Conservation (phyloP, 2,113 vertebrate species). For the Loxodonta africana region DNA sequence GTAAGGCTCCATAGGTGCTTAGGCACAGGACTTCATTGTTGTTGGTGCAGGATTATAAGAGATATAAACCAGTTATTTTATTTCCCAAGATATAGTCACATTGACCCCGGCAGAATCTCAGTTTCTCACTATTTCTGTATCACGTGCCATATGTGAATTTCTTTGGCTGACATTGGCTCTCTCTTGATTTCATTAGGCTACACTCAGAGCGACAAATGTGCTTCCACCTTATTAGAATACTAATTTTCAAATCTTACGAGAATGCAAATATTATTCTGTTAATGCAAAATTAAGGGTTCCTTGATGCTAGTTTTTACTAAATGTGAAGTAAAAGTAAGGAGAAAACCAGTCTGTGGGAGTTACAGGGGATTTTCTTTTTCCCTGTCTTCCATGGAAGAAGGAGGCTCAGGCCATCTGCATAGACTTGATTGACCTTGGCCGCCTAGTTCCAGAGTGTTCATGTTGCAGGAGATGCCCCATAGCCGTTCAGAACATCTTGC, state of each 20-base stretch:
- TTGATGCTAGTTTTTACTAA: conserved; percentile 17
- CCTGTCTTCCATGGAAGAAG: background rate
- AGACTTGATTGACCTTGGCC: too few species aligned
- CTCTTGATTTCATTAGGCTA: conserved; percentile 33
- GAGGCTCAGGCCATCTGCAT: background rate
- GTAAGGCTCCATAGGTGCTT: background rate
- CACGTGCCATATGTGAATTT: background rate
- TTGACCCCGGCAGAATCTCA: background rate
- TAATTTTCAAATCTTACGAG: conserved; percentile 19
- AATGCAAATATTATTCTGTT: conserved; percentile 4
- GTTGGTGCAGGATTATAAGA: background rate
- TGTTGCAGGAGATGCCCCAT: background rate
- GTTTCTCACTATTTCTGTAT: background rate
- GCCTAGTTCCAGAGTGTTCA: background rate
- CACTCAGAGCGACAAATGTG: conserved; percentile 42
- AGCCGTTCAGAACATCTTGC: background rate
- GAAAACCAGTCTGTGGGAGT: background rate
- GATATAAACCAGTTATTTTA: background rate
- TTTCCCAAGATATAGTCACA: background rate
- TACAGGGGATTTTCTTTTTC: background rate
- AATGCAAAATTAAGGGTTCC: background rate
- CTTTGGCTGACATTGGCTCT: conserved; percentile 17
- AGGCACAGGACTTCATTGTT: background rate
- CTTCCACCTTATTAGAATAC: conserved; percentile 4
- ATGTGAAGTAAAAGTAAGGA: conserved; percentile 21